Evolutionary conservation across 2,888 invertebrate genomes (phyloP).

Genomic region (Trissolcus brochymenae): DNA sequence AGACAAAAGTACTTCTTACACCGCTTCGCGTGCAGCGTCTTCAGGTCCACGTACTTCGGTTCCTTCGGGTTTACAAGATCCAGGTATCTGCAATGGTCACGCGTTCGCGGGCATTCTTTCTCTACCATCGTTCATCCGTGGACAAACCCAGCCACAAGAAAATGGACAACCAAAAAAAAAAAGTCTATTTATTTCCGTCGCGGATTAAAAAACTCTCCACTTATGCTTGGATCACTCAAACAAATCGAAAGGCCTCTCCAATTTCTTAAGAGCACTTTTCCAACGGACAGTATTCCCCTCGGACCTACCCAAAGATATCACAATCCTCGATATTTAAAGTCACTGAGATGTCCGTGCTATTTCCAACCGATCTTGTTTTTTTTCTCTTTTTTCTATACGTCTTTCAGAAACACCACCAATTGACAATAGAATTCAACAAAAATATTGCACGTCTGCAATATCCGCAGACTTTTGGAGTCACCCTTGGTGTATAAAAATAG

Average conservation of each 20-base stretch:
- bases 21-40: constrained; percentile 67
- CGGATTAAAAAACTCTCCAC: constrained; percentile 32
- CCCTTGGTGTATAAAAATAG: constrained; percentile 55
- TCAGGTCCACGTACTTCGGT: constrained; percentile 68
- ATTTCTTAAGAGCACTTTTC: constrained; percentile 55
- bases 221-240: constrained; percentile 37
- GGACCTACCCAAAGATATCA: constrained; percentile 52
- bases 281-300: constrained; percentile 38
- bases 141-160: background rate
- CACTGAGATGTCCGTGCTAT: background rate
- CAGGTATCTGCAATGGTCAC: constrained; percentile 64
- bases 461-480: background rate
- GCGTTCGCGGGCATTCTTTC: constrained; percentile 67
- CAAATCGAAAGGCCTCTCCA: constrained; percentile 54
- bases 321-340: constrained; percentile 29
- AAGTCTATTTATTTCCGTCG: constrained; percentile 33
- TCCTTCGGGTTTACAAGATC: constrained; percentile 69
- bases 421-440: constrained; percentile 28
- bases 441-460: constrained; percentile 38
- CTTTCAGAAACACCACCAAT: constrained; percentile 1
- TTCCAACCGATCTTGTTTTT: too few species aligned
- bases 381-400: too few species aligned
- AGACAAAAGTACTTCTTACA: constrained; percentile 73
- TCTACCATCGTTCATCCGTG: constrained; percentile 71
- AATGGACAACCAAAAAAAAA: constrained; percentile 23